Conservation (phyloP, 1,140 invertebrate genomes). For the Drosophila littoralis region DNA sequence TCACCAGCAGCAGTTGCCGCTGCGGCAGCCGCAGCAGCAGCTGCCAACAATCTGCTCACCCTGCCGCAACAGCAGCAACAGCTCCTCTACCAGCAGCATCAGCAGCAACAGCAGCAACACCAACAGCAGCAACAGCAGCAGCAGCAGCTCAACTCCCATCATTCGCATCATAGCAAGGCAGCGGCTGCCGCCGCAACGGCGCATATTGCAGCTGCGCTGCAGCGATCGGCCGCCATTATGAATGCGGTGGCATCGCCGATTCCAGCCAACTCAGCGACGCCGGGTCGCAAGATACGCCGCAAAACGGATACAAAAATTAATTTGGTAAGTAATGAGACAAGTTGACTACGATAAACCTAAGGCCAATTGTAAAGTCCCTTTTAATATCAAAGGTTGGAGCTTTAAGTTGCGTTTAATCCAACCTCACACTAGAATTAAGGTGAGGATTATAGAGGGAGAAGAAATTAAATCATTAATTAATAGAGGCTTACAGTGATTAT, state of each 20-base stretch:
- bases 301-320: constrained; percentile 84
- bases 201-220: constrained; percentile 67
- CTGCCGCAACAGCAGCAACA: constrained; percentile 57
- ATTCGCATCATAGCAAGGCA: constrained; percentile 59
- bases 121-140: constrained; percentile 44
- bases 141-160: constrained; percentile 54
- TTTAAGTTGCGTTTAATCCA: no score
- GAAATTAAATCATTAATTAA: no score
- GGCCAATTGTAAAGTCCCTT: no score
- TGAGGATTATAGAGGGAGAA: no score
- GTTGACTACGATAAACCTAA: no score
- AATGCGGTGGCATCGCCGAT: constrained; percentile 84
- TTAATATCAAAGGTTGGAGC: no score
- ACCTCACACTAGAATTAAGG: no score
- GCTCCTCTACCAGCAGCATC: constrained; percentile 35
- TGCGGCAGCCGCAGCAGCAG: constrained; percentile 38
- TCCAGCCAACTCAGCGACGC: constrained; percentile 77
- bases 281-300: constrained; percentile 79
- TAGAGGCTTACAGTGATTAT: no score
- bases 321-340: constrained; percentile 60
- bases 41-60: constrained; percentile 24
- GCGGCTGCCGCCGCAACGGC: constrained; percentile 59
- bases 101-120: constrained; percentile 39
- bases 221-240: constrained; percentile 79
- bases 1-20: constrained; percentile 37